Evolutionary conservation across 2,797 vertebrate genomes (phyloP).

Genomic region (Potorous gilbertii): DNA sequence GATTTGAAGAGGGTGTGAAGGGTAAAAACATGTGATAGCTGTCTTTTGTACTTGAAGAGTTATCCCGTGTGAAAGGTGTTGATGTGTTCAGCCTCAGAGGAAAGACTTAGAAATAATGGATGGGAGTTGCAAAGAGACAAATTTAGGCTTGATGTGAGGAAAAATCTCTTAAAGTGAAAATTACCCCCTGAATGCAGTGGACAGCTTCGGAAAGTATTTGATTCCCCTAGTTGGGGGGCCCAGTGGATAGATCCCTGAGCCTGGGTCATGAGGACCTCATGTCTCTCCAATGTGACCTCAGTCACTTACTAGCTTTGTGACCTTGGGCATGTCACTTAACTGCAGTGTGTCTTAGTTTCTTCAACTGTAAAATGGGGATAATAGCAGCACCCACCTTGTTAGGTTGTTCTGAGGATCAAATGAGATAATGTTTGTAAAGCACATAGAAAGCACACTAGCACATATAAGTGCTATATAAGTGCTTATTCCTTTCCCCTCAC

Average conservation of each 20-base stretch:
- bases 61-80: neutral
- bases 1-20: neutral
- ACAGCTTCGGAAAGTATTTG: neutral
- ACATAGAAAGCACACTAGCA: neutral
- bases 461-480: neutral
- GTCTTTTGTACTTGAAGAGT: neutral
- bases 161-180: neutral
- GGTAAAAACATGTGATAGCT: neutral
- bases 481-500: neutral
- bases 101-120: neutral
- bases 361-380: neutral
- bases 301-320: neutral
- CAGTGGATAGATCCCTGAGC: neutral
- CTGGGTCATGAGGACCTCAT: neutral
- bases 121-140: neutral
- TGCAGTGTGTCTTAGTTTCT: neutral
- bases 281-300: neutral
- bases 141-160: neutral
- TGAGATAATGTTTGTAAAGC: neutral
- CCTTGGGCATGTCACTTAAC: neutral
- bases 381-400: neutral
- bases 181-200: neutral
- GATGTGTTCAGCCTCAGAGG: neutral
- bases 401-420: neutral
- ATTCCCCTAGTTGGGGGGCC: neutral